Evolutionary conservation across 1,140 invertebrate genomes (phyloP).

Genomic region (Phymorhynchus buccinoides): DNA sequence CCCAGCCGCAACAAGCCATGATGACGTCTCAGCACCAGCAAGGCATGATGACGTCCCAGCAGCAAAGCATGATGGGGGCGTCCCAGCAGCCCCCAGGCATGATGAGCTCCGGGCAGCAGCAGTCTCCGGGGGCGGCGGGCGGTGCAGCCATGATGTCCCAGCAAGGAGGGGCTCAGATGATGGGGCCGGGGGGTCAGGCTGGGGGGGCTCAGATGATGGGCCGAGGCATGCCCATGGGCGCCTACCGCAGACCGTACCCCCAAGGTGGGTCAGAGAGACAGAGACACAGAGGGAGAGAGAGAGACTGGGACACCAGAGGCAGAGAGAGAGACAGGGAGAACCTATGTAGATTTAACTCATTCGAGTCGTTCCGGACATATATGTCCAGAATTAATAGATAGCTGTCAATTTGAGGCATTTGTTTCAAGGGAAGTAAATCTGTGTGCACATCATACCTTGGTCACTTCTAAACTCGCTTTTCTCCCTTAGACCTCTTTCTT

Average conservation of each 20-base stretch:
- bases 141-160: constrained; percentile 56
- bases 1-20: constrained; percentile 56
- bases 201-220: constrained; percentile 37
- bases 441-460: too few relatives aligned
- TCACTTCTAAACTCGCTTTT: too few relatives aligned
- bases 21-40: constrained; percentile 49
- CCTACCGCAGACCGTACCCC: constrained; percentile 29
- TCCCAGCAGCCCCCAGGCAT: constrained; percentile 40
- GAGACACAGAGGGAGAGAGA: too few relatives aligned
- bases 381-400: too few relatives aligned
- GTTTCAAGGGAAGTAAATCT: too few relatives aligned
- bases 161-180: constrained; percentile 44
- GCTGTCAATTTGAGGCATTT: too few relatives aligned
- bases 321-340: too few relatives aligned
- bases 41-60: constrained; percentile 50
- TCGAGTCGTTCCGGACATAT: too few relatives aligned
- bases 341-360: too few relatives aligned
- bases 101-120: constrained; percentile 46
- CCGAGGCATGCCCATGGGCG: constrained; percentile 33
- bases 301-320: too few relatives aligned
- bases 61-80: constrained; percentile 48
- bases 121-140: too few relatives aligned
- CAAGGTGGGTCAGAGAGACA: constrained; percentile 34
- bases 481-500: too few relatives aligned
- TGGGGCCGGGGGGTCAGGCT: constrained; percentile 39